Percentiles rank a stretch among this genome's conserved stretches.
phyloP scores from a whole-genome alignment of 2,113 vertebrate species.

The Cnemophilus loriae region DNA sequence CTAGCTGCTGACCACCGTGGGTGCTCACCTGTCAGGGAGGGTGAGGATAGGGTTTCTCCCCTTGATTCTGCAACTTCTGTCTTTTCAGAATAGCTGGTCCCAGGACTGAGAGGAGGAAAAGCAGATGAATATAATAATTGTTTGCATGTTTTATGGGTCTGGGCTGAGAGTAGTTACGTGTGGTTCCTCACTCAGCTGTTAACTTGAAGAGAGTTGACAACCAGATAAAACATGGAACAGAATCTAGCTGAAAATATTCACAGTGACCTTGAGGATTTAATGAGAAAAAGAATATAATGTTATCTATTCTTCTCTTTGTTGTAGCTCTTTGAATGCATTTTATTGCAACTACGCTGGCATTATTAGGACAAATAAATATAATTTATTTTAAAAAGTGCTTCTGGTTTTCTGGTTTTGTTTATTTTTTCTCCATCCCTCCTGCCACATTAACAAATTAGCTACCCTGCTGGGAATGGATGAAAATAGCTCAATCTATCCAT shows the following conservation, averaged over 20 bases:
- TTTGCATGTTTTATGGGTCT: background rate
- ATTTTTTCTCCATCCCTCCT: background rate
- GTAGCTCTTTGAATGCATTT: background rate
- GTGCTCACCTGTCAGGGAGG: background rate
- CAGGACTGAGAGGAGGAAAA: background rate
- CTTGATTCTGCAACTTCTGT: background rate
- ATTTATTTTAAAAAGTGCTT: background rate
- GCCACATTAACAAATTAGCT: background rate
- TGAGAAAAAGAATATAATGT: background rate
- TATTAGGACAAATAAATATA: background rate
- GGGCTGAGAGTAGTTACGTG: background rate
- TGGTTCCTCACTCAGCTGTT: background rate
- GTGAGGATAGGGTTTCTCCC: background rate
- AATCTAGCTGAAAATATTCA: background rate
- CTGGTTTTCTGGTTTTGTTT: background rate
- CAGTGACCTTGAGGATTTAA: background rate
- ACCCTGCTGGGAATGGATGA: background rate
- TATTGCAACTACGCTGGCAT: background rate
- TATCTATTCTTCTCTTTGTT: background rate
- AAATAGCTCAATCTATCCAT: background rate
- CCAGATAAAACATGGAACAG: background rate
- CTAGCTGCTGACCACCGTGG: background rate
- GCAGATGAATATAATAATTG: background rate
- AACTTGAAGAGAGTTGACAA: background rate
- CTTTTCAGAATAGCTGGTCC: background rate